Evolutionary conservation across 2,113 vertebrate species (phyloP).

Genomic region (Okapia johnstoni): DNA sequence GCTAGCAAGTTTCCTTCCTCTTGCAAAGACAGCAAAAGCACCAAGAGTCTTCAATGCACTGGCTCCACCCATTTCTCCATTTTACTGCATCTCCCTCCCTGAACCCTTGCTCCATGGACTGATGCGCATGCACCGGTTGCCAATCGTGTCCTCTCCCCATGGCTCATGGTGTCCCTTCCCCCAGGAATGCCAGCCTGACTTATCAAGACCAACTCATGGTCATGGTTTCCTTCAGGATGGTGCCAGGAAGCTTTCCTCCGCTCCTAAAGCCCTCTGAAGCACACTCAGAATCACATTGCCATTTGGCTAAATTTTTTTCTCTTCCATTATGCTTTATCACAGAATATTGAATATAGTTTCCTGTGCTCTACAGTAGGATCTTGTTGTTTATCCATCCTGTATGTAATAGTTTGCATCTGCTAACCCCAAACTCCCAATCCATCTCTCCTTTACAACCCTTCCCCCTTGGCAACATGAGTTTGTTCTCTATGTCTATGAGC

Average conservation of each 20-base stretch:
- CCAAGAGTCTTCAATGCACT: background rate
- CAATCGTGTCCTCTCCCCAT: accelerated
- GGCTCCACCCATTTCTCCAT: background rate
- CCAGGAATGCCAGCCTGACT: background rate
- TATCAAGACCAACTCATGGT: background rate
- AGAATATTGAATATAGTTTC: background rate
- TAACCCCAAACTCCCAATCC: background rate
- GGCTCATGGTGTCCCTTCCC: background rate
- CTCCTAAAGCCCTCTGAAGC: background rate
- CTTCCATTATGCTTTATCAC: background rate
- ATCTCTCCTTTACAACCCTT: accelerated
- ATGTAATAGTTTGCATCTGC: background rate
- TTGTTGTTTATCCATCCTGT: background rate
- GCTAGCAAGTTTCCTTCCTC: background rate
- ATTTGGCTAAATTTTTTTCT: background rate
- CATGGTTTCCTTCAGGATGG: background rate
- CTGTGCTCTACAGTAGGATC: background rate
- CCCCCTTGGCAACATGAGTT: background rate
- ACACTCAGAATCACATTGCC: background rate
- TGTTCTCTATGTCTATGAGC: background rate
- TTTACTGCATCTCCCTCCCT: background rate
- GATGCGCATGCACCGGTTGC: accelerated
- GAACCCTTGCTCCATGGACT: accelerated
- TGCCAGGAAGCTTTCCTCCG: background rate
- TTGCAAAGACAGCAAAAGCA: background rate